Conservation (phyloP, 2,888 invertebrate species). For the Heliconius ismenius region DNA sequence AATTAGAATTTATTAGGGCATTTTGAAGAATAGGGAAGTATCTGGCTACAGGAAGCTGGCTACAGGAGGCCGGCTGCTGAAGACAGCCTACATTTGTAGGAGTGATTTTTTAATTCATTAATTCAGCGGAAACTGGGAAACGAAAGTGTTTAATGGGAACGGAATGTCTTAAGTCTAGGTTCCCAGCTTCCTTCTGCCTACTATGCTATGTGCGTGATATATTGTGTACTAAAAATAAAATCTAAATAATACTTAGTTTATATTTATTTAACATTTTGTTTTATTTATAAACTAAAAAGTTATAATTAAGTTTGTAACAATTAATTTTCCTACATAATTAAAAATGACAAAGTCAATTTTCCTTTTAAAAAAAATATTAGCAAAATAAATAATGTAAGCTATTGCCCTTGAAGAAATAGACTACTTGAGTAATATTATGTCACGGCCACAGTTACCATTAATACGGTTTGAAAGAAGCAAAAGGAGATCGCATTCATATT, state of each 20-base stretch:
- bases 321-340: neutral
- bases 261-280: neutral
- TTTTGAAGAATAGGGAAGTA: neutral
- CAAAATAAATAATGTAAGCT: neutral
- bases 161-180: too few relatives aligned
- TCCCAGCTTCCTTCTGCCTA: too few relatives aligned
- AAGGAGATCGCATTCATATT: constrained; percentile 10
- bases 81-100: too few relatives aligned
- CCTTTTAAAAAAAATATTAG: neutral
- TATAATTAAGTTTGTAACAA: neutral
- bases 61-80: too few relatives aligned
- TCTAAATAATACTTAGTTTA: neutral
- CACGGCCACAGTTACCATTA: constrained; percentile 18
- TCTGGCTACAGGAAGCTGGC: too few relatives aligned
- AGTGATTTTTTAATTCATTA: too few relatives aligned
- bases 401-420: constrained; percentile 9
- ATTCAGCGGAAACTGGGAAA: too few relatives aligned
- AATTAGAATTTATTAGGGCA: neutral
- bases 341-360: neutral
- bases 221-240: too few relatives aligned
- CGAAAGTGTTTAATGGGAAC: too few relatives aligned
- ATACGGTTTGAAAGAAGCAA: neutral
- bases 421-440: constrained; percentile 22
- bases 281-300: neutral
- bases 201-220: too few relatives aligned